A percentile compares a stretch with the other conserved stretches of the same genome.
Evolutionary conservation across 2,113 vertebrate species (phyloP).

Genomic region (Empidonax alnorum): DNA sequence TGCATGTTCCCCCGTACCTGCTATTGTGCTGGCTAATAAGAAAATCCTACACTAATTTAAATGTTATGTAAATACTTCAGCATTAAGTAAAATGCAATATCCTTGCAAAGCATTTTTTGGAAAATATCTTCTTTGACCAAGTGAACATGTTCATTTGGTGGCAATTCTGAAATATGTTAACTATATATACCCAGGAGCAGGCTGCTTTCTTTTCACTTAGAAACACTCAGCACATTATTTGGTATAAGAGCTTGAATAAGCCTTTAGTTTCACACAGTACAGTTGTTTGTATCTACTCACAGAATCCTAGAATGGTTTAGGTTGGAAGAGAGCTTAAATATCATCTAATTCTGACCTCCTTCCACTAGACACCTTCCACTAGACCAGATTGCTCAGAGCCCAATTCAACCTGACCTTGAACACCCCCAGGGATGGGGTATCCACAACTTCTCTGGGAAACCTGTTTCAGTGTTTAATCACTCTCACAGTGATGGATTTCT

Average conservation of each 20-base stretch:
- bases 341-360: not conserved
- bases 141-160: fast-evolving
- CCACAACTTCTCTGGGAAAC: fast-evolving
- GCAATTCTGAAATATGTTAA: not conserved
- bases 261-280: not conserved
- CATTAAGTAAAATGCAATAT: not conserved
- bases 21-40: not conserved
- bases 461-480: too few relatives aligned
- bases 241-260: not conserved
- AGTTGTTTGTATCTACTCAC: not conserved
- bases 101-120: not conserved
- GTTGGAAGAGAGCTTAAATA: not conserved
- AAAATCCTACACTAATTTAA: not conserved
- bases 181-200: not conserved
- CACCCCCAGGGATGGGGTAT: not conserved
- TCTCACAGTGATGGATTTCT: not conserved
- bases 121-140: not conserved
- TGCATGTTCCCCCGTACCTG: not conserved
- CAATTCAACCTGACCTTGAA: not conserved
- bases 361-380: not conserved
- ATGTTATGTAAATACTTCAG: not conserved
- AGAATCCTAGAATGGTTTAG: not conserved
- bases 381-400: not conserved
- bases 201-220: not conserved
- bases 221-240: not conserved